Evolutionary conservation across 2,888 invertebrate species (phyloP), one percentile per base, ranked within the genome.

Genomic region (Lasius fuliginosus): DNA sequence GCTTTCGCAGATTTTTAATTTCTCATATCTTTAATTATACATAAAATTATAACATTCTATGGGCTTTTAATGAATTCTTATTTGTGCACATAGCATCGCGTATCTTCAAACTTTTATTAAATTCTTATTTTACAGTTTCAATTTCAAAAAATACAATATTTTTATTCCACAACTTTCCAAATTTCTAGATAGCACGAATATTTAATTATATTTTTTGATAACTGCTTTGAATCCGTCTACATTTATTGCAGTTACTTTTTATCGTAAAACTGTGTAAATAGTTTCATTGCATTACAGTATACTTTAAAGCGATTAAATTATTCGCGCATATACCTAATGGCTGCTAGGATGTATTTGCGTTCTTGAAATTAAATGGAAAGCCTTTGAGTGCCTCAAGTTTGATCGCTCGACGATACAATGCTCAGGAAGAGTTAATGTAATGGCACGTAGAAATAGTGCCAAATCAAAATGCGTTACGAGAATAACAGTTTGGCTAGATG

Each of bases 361-460:
- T 58, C 30, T 85, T 79, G 69, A 81, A 82, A 75, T 77, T 62
- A 83, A 60, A 76, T 56, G 79, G 65, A 65, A 65, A 74, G 90
- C 86, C 86, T 88, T 69, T 33, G 89, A 86, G 86, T 88, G 90
- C 90, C 88, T 90, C 76, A 68, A 53, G 69, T 85, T 85, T 77
- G 69, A 53, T 53, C 73, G 74, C 76, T 68, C 71, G 84, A 87
- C 64, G 87, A 88, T 82, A 85, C 65, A 84, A 87, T 87, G 86
- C 85, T 90, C 89, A 90, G 90, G 87, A 90, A 87, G 85, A 83
- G 71, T 81, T 73, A 67, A 65, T 74, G 75, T 83, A 84, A 83
- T 40, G 89, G 89, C 90, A 88, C 67, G 15, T 82, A 73, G n/a
- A 42, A 46, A 76, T 65, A 83, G 89, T 89, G 89, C 89, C 90